Evolutionary conservation across 2,113 vertebrate species (phyloP).

Genomic region (Solea solea): DNA sequence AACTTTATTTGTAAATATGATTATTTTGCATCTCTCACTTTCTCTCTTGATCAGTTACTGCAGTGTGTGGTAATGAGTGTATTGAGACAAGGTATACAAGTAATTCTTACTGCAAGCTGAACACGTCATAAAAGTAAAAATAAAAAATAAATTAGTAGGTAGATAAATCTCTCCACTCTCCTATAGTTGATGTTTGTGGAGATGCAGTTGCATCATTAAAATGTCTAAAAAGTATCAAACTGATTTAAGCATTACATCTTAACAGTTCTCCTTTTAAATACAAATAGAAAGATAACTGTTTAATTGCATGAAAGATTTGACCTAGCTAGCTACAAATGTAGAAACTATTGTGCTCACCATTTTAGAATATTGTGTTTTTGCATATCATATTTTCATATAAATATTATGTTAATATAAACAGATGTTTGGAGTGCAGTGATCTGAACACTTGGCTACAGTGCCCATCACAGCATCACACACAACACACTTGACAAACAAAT

Average conservation of each 20-base stretch:
- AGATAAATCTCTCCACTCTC: neutral
- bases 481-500: constrained; percentile 56
- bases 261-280: too few species aligned
- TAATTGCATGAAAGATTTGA: neutral
- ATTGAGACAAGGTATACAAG: too few species aligned
- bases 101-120: too few species aligned
- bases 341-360: neutral
- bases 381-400: constrained; percentile 52
- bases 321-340: neutral
- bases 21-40: too few species aligned
- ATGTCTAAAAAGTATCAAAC: neutral
- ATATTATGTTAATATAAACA: constrained; percentile 5
- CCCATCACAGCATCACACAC: constrained; percentile 61
- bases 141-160: constrained; percentile 4
- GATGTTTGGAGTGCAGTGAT: constrained; percentile 72
- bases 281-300: neutral
- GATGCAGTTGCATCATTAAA: constrained; percentile 1
- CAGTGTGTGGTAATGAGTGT: too few species aligned
- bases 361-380: constrained; percentile 44
- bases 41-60: constrained; percentile 14
- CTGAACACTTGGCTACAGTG: constrained; percentile 77
- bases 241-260: neutral
- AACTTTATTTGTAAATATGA: too few species aligned
- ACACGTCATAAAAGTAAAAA: too few species aligned
- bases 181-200: constrained; percentile 4